phyloP scores from a whole-genome alignment of 2,888 invertebrate genomes.

The Anoplius nigerrimus region DNA sequence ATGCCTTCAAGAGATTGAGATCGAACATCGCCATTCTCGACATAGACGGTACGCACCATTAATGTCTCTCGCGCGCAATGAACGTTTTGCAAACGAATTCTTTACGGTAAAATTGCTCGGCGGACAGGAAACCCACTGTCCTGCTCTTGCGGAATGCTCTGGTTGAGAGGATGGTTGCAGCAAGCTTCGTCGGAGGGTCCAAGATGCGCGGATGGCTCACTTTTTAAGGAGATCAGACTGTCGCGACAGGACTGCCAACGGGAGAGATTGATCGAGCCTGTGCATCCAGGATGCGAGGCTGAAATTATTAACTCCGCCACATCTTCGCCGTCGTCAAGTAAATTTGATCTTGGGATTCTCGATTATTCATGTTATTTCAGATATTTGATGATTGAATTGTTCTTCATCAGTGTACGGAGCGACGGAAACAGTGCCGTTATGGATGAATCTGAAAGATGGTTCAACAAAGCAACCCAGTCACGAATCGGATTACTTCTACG shows the following conservation, averaged over 20 bases:
- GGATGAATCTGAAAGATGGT: conserved; percentile 78
- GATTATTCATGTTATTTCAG: background rate
- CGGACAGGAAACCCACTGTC: conserved; percentile 86
- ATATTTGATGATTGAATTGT: background rate
- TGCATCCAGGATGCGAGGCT: conserved; percentile 83
- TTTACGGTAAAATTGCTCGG: background rate
- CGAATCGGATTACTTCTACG: conserved; percentile 84
- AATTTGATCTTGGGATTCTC: background rate
- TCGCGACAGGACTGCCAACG: conserved; percentile 82
- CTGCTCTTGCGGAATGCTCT: conserved; percentile 88
- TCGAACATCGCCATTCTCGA: conserved; percentile 90
- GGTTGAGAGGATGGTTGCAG: conserved; percentile 89
- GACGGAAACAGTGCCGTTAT: conserved; percentile 78
- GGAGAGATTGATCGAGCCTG: conserved; percentile 77
- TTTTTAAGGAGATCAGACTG: conserved; percentile 84
- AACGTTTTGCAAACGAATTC: background rate
- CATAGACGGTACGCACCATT: conserved; percentile 82
- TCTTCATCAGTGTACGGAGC: conserved; percentile 72
- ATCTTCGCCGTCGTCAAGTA: conserved; percentile 46
- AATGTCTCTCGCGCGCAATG: conserved; percentile 13
- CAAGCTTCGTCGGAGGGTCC: conserved; percentile 86
- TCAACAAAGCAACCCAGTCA: conserved; percentile 72
- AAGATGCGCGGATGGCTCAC: conserved; percentile 86
- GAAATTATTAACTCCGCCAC: conserved; percentile 76
- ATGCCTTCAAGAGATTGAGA: conserved; percentile 84